Base-by-base conservation (phyloP, 2,113 vertebrate genomes). In the Tympanuchus pallidicinctus region DNA sequence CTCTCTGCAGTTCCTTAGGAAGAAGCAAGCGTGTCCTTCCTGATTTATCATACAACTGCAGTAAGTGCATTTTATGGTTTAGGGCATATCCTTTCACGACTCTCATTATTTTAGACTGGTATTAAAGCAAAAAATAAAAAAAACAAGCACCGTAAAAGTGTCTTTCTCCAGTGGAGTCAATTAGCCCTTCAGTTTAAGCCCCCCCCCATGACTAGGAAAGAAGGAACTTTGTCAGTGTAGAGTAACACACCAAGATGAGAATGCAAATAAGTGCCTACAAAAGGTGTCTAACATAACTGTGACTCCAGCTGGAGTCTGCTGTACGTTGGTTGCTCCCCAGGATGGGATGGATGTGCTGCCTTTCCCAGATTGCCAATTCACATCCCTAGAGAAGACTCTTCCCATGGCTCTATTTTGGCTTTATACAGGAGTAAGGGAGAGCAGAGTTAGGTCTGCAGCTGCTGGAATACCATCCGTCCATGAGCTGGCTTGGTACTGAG, bases 51-150 rank as follows among this genome's bases (percentile, higher is more conserved):
- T 67, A 47, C 82, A 90, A 42, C 91, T 94, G 74, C 86, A 88
- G 94, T 96, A 96, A 95, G 84, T 48, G 40, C 54, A 34, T 93
- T 97, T 97, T 96, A 97, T 73, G 63, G 77, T 27, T 74, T 40
- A 61, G 96, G 95, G 94, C 92, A 61, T 94, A 86, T 89, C 90
- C 74, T 96, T 97, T 97, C 96, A 93, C 0, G 64, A 94, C 66
- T 34, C 69, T 97, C 92, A 64, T 97, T 96, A 96, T 95, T 97
- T 96, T 14, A 92, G 86, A 16, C 66, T 32, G 78, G 93, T 70
- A 96, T 96, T 92, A 94, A 43, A 84, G 87, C 64, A 89, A 90
- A 70, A 42, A 42, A 15, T 38, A 42, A 42, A 42, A 15, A 97
- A 90, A 90, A 70, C 82, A 96, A 97, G 61, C 67, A 69, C 69